Evolutionary conservation across 23 tunicate genomes (phyloP), one percentile per base, ranked within the genome.

Genomic region (Trididemnum miniatum): DNA sequence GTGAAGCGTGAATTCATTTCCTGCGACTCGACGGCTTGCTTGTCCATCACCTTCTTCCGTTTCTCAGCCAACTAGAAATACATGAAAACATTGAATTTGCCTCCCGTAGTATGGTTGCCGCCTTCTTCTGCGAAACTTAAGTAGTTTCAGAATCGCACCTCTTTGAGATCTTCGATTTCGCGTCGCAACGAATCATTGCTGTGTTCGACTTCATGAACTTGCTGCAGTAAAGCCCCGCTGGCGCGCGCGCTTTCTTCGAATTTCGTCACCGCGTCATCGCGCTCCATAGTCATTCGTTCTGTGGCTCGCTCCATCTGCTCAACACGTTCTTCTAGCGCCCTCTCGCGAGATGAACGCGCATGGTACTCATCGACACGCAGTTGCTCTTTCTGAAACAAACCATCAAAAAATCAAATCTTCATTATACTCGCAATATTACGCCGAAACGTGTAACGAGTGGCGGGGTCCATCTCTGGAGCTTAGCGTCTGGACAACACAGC

Each of bases 21-120:
- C 66, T 93, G 98, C 51, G 93, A 72, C 52, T 93, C 98, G 4
- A 93, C 74, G 0, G 98, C 92, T 38, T 93, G 93, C 28, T 76
- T 65, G 59, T 93, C 93, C 84, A 91, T 86, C 79, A 75, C 80
- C 24, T 79, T 79, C 65, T 93, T 93, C 65, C 98, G 80, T 39
- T 88, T 88, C 63, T 93, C 98, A 23, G 98, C 98, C 31, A 93
- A 78, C 86, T 93, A 65, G 20, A 69, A 80, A 62, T n/a, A n/a
- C n/a, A n/a, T n/a, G n/a, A n/a, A n/a, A n/a, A n/a, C n/a, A n/a
- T n/a, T n/a, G n/a, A n/a, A n/a, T n/a, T n/a, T n/a, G n/a, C n/a
- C n/a, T n/a, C n/a, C n/a, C n/a, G n/a, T n/a, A n/a, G n/a, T n/a
- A n/a, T n/a, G n/a, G n/a, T n/a, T n/a, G n/a, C n/a, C n/a, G n/a